Evolutionary conservation across 2,113 vertebrate species (phyloP), one percentile per base, ranked within the genome.

Genomic region (Coreoperca whiteheadi): DNA sequence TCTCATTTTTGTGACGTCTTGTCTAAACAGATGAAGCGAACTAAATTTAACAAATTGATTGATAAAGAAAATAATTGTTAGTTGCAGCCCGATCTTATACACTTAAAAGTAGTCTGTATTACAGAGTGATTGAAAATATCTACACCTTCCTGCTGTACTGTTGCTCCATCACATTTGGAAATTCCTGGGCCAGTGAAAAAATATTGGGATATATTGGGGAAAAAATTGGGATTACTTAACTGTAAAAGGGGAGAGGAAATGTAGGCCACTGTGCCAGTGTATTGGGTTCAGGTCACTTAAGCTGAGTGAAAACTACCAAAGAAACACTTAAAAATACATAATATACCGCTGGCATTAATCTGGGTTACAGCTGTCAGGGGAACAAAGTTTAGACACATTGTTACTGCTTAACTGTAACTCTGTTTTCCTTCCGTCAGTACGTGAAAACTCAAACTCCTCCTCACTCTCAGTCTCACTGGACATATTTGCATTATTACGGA

Each of bases 401-500:
- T 78, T 1, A 75, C 75, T 85, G 74, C 71, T 74, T 12, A 51
- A 83, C 71, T 59, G 54, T 37, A 57, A 50, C 56, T 75, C 61
- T 65, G 46, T 79, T 87, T 82, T 83, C 77, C 73, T 82, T 77
- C 43, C 50, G 30, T 74, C 59, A 66, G 74, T 37, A 28, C 1
- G 10, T 67, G 48, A 86, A 64, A 68, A 74, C 61, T 69, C 32
- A 50, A 75, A 70, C 32, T 65, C 80, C 67, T 83, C 46, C 67
- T 82, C 14, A 11, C 14, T 25, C 70, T 57, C 43, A 14, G 72
- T 85, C 91, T 83, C 88, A 16, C 37, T 50, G 83, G 79, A 81
- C 85, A 65, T 64, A 85, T 86, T 85, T 79, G 30, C 77, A 75
- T 81, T 81, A 80, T 85, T 84, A 69, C 76, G 53, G 77, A 3